These are phyloP conservation scores for Corynorhinus townsendii DNA, from an alignment of 2,113 vertebrate genomes.

Conservation along the genomic window DNA sequence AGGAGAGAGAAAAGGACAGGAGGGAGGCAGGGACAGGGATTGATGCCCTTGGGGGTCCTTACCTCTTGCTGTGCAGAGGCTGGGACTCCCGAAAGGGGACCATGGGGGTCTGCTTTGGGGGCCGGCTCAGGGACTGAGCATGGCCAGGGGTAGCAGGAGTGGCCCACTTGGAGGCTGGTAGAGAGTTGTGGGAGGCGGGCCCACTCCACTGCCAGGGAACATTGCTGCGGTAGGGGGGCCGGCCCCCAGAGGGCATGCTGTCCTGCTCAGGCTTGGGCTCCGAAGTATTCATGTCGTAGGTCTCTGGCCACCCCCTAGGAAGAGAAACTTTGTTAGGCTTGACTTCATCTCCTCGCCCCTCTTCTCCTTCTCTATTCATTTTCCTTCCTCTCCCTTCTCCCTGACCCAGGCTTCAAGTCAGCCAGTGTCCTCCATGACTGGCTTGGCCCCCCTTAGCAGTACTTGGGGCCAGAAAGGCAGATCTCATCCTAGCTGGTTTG, in stretches of 20 bases:
- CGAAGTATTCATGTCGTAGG: conserved; percentile 87
- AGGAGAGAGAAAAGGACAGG: neutral
- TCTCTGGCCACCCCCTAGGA: conserved; percentile 91
- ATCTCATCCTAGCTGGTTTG: neutral
- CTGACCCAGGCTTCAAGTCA: neutral
- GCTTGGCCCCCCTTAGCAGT: neutral
- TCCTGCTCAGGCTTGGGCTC: conserved; percentile 87
- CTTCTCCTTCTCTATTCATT: neutral
- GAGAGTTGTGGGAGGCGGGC: conserved; percentile 81
- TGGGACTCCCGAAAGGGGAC: conserved; percentile 89
- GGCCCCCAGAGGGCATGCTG: conserved; percentile 80
- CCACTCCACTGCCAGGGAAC: conserved; percentile 89
- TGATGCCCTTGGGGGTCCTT: conserved; percentile 4
- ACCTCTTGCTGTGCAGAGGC: conserved; percentile 86
- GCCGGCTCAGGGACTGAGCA: conserved; percentile 76
- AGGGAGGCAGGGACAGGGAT: neutral
- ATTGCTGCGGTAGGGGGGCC: conserved; percentile 83
- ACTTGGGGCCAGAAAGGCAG: neutral
- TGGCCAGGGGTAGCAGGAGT: conserved; percentile 73
- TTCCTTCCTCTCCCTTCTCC: neutral
- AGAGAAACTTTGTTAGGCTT: neutral
- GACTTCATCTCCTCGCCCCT: neutral
- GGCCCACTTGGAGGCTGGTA: conserved; percentile 82
- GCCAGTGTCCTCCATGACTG: neutral
- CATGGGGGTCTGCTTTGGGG: conserved; percentile 79